A percentile compares a stretch with the other conserved stretches of the same genome.
These are phyloP conservation scores for Strigops habroptila DNA, from an alignment of 2,113 vertebrate genomes.

Conservation along the genomic window DNA sequence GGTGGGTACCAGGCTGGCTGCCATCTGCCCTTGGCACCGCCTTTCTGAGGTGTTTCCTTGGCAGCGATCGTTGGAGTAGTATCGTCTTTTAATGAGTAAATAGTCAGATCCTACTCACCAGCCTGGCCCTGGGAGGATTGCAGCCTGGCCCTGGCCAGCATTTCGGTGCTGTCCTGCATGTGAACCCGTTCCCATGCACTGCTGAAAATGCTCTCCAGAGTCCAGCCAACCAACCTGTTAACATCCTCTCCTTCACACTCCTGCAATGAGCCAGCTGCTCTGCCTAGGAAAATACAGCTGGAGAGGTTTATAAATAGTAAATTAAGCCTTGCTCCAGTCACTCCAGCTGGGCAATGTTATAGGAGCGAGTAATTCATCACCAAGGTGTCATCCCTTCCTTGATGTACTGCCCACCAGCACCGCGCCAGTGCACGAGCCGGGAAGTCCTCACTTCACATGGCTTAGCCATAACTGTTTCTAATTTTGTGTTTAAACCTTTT, in stretches of 20 bases:
- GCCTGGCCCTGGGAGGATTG: rapidly evolving
- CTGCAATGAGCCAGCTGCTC: constrained; percentile 57
- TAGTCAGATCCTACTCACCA: rapidly evolving
- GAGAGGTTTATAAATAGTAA: constrained; percentile 69
- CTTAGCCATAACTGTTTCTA: background rate
- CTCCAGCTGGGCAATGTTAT: constrained; percentile 50
- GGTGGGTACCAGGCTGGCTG: background rate
- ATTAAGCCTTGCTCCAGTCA: constrained; percentile 61
- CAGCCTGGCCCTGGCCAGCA: background rate
- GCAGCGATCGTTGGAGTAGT: rapidly evolving
- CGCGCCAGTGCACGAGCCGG: background rate
- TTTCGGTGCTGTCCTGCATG: background rate
- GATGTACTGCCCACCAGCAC: constrained; percentile 30
- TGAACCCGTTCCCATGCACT: constrained; percentile 13
- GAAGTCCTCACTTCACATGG: rapidly evolving
- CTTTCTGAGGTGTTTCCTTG: background rate
- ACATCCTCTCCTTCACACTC: constrained; percentile 71
- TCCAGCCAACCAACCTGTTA: constrained; percentile 60
- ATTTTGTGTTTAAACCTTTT: background rate
- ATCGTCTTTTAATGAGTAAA: background rate
- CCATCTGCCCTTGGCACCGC: background rate
- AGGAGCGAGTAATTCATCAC: constrained; percentile 48
- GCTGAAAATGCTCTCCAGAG: background rate
- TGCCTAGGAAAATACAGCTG: constrained; percentile 69
- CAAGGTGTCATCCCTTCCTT: constrained; percentile 11